These are phyloP conservation scores for Chymomyza amoena DNA, from an alignment of 2,888 invertebrate species.

Conservation along the genomic window DNA sequence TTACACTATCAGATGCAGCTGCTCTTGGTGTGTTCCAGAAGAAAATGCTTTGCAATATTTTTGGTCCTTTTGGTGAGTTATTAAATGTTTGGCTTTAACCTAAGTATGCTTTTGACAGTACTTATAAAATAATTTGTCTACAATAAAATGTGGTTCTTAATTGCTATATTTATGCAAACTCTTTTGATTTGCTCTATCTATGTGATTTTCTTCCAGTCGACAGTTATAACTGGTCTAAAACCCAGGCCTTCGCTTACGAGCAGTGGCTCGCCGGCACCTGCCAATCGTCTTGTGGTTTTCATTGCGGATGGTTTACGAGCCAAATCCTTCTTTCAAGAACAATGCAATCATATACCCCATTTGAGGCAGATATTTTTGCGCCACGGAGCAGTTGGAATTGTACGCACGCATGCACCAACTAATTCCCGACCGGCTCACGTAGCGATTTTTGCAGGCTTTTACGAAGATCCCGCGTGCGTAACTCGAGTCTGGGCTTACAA, in stretches of 20 bases:
- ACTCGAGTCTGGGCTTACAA: constrained; percentile 97
- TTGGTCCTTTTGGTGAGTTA: no score
- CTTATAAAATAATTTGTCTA: no score
- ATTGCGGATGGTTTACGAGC: constrained; percentile 95
- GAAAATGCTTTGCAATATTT: no score
- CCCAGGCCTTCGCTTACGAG: constrained; percentile 34
- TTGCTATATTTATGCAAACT: constrained; percentile 79
- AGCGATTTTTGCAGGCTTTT: constrained; percentile 92
- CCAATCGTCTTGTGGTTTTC: constrained; percentile 90
- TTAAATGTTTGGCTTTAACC: no score
- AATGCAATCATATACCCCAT: constrained; percentile 65
- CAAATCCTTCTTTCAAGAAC: constrained; percentile 84
- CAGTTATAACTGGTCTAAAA: constrained; percentile 82
- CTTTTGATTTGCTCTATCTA: constrained; percentile 90
- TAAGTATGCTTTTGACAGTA: no score
- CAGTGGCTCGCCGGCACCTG: constrained; percentile 75
- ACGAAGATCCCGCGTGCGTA: constrained; percentile 97
- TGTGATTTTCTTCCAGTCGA: constrained; percentile 94
- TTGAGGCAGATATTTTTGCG: constrained; percentile 62
- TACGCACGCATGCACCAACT: constrained; percentile 93
- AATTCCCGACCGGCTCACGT: constrained; percentile 98
- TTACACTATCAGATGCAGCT: no score
- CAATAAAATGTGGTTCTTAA: no score
- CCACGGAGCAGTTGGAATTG: constrained; percentile 83
- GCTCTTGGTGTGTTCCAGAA: no score